phyloP scores from a whole-genome alignment of 2,113 vertebrate genomes.

The Gadus macrocephalus region DNA sequence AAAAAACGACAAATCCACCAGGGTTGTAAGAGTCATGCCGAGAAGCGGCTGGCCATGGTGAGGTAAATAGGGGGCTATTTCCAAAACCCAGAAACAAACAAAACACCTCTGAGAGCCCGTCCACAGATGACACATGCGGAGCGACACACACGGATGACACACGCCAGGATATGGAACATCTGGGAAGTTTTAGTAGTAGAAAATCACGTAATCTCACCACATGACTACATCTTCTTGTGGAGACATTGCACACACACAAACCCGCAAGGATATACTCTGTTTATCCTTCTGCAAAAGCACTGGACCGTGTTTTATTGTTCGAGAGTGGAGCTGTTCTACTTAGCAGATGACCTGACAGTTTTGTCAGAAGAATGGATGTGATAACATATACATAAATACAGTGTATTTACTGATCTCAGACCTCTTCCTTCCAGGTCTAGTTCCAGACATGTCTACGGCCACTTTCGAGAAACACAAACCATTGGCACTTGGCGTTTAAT shows the following conservation, averaged over 20 bases:
- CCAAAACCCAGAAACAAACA: background rate
- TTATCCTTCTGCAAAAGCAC: too few species aligned
- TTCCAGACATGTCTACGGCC: too few species aligned
- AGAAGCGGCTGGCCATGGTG: conserved; percentile 2
- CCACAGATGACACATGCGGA: conserved; percentile 22
- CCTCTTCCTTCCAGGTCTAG: too few species aligned
- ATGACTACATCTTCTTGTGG: conserved; percentile 4
- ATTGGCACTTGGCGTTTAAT: too few species aligned
- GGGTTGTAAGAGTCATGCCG: conserved; percentile 25
- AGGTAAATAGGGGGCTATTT: background rate
- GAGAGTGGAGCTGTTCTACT: too few species aligned
- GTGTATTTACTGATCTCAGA: too few species aligned
- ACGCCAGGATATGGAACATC: conserved; percentile 41
- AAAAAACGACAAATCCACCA: conserved; percentile 54
- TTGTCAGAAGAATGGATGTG: too few species aligned
- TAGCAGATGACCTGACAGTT: too few species aligned
- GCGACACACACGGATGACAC: conserved; percentile 31
- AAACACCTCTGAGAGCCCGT: conserved; percentile 4
- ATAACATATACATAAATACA: too few species aligned
- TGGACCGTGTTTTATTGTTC: too few species aligned
- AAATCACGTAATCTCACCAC: conserved; percentile 5
- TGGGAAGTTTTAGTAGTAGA: conserved; percentile 28
- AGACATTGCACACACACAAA: background rate
- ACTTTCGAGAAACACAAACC: too few species aligned
- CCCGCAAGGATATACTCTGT: background rate